Base-by-base conservation (phyloP, 2,888 invertebrate species). In the Noctua janthe region DNA sequence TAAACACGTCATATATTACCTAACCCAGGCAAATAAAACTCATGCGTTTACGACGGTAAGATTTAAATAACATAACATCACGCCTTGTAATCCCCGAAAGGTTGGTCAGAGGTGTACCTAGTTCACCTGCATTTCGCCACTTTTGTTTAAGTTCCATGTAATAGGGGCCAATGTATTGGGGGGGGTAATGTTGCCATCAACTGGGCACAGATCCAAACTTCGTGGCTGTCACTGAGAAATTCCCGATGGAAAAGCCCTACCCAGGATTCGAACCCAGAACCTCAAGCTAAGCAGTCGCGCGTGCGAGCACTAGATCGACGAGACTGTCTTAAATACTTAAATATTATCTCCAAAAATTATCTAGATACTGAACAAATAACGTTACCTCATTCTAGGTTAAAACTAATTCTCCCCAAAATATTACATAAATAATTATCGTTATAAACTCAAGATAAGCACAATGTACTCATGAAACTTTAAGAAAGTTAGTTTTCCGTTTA, bases 1-100 rank as follows among this genome's bases (percentile, higher is more conserved):
- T 47, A 47, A 47, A 69, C 51, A 43, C 49, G 15, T 70, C 62
- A 59, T 13, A 11, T 23, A 29, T 79, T 76, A 79, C 23, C 39
- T 71, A 76, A 72, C 43, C 13, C 20, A 39, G 17, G 35, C 17
- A 64, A 67, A 74, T 81, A 64, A 59, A 64, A 78, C 56, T 54
- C 64, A 59, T 70, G 29, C 72, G 39, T 72, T 66, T 82, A 62
- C 49, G 64, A 67, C 39, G 51, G 11, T 47, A 6, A 76, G 54
- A 17, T 3, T 17, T 17, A 64, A 35, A 62, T 17, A 62, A 62
- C 17, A 29, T 15, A 35, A 29, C 29, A 15, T 62, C 8, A 64
- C 64, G 35, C 64, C 7, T 35, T 8, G 15, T 35, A 35, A 64
- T 17, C 2, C 8, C 8, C 35, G 35, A 47, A 47, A 3, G 17